Evolutionary conservation across 2,797 vertebrate genomes (phyloP), one percentile per base, ranked within the genome.

Genomic region (Crocidura indochinensis): DNA sequence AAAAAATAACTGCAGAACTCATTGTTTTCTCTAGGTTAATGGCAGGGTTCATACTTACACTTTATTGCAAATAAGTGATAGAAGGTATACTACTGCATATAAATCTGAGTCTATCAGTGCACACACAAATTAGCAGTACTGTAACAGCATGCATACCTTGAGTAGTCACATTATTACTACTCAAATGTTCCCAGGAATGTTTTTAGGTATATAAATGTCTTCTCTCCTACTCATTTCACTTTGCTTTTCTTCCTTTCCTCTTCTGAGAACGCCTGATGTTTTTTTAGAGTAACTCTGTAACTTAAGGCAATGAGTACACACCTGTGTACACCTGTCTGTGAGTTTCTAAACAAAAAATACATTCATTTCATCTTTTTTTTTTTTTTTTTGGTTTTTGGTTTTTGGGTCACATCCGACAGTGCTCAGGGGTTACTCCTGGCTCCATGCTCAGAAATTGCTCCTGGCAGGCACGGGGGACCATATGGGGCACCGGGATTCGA

Each of bases 231-330:
- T 78, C 91, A 80, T 71, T 81, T 64, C 71, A 90, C 65, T 46
- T 84, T 82, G 72, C 73, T 91, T 94, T 88, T 85, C 91, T 96
- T 74, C 83, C 88, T 68, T 96, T 96, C 91, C 72, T 73, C 91
- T 71, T 90, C 69, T 47, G 67, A 86, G 89, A 69, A 93, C 78
- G 95, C 74, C 6, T 26, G 38, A 67, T 84, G 90, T 85, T 94
- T 82, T 82, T 89, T 64, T 75, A 88, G 83, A 11, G 64, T 74
- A 88, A 8, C n/a, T 91, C 4, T 10, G 78, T 69, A 95, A 5
- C 73, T 67, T 14, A 90, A 84, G 10, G 67, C 92, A 93, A 51
- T 75, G 26, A 22, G 24, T n/a, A 79, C 26, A 81, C 0, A 88
- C 8, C 74, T 88, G 22, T 65, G 38, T 56, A 53, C 2, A 85